phyloP scores from a whole-genome alignment of 2,797 vertebrate genomes.

The Nasua narica region DNA sequence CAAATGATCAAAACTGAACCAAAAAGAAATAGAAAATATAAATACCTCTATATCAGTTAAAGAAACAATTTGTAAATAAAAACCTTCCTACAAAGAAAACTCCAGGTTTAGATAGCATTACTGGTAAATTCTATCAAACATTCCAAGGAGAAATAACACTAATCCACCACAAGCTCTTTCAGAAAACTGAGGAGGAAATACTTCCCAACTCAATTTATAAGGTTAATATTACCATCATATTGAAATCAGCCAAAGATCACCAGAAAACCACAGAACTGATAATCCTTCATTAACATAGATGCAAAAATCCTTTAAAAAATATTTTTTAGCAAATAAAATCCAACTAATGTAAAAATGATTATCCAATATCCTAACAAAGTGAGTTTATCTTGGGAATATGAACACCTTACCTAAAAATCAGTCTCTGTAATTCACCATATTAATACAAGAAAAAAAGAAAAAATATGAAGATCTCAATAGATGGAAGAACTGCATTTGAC shows the following conservation, averaged over 20 bases:
- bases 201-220: constrained; percentile 7
- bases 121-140: constrained; percentile 40
- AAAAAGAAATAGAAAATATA: constrained; percentile 19
- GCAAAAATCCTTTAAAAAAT: background rate
- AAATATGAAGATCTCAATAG: background rate
- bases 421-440: background rate
- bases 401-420: background rate
- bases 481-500: background rate
- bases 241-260: constrained; percentile 9
- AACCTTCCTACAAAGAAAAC: background rate
- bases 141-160: background rate
- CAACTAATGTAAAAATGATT: constrained; percentile 10
- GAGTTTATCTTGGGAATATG: background rate
- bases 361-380: background rate
- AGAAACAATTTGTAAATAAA: background rate
- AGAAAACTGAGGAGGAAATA: constrained; percentile 23
- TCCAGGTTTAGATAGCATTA: background rate
- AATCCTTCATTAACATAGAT: background rate
- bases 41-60: background rate
- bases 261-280: background rate
- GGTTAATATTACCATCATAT: background rate
- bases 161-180: background rate
- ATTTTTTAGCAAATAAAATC: background rate
- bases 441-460: background rate
- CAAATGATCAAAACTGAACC: background rate